Evolutionary conservation across 2,113 vertebrate species (phyloP), one percentile per base, ranked within the genome.

Genomic region (Psilopsiagon aurifrons): DNA sequence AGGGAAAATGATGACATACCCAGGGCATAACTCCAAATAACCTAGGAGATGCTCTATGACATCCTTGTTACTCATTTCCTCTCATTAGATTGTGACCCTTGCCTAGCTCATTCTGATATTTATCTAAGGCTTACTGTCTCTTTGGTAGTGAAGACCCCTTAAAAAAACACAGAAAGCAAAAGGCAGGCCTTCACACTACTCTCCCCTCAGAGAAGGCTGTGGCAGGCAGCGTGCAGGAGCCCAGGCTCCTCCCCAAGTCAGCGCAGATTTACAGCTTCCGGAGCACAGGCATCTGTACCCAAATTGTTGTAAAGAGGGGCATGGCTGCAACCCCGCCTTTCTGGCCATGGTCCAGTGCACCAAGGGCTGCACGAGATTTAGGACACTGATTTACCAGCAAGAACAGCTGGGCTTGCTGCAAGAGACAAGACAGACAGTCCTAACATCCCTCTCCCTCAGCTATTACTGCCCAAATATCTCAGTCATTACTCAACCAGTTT

Each of bases 41-140:
- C 31, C 17, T 27, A 71, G 69, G 63, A 89, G 73, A 85, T 16
- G 6, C 46, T 64, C 51, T 55, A n/a, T 2, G 15, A 83, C 17
- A 57, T 78, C 14, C 20, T 86, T 66, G 51, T 84, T 83, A 82
- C 41, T 79, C 16, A 57, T 70, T 90, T 94, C 41, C 73, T 84
- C 77, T 62, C 11, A 0, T 55, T 37, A 57, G 52, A 73, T 35
- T 81, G 59, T 88, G 76, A 84, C 73, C 77, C 73, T 68, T 80
- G 49, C 24, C 37, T 77, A 66, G n/a, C 33, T 81, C 28, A 69
- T 51, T 52, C 76, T 44, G 35, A 11, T 41, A 51, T 63, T 90
- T 41, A 51, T 60, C 87, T 60, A 23, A 54, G 37, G 29, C 29
- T 84, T 69, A 46, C 0, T 1, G 64, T 43, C 8, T 62, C 54